phyloP scores from a whole-genome alignment of 2,113 vertebrate genomes.

The Brachyhypopomus gauderio region DNA sequence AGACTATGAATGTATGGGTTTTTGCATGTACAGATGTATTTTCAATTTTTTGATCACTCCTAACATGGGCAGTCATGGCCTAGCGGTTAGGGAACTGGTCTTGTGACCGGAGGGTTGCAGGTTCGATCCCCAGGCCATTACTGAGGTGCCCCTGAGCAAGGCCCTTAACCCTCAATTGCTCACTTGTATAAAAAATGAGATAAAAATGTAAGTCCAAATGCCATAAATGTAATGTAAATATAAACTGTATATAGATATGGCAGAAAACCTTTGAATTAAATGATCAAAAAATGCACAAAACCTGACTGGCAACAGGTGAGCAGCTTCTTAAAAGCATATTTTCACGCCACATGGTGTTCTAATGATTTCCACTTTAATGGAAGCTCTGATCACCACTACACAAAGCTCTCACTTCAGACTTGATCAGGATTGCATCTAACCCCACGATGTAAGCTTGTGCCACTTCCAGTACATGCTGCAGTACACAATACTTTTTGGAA shows the following conservation, averaged over 20 bases:
- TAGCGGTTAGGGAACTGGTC: no score
- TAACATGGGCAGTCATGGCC: no score
- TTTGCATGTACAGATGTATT: no score
- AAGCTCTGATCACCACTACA: neutral
- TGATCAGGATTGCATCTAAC: neutral
- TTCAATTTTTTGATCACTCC: no score
- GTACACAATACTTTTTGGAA: neutral
- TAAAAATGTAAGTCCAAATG: no score
- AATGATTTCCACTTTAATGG: slow-evolving; percentile 4
- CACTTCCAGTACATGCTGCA: neutral
- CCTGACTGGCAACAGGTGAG: neutral
- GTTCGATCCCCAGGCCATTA: no score
- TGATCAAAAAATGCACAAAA: neutral
- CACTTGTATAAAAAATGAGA: no score
- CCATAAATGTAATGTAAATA: no score
- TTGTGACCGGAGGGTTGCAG: no score
- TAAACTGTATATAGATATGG: neutral
- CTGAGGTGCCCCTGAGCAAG: no score
- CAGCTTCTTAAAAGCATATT: neutral
- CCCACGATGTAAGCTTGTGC: neutral
- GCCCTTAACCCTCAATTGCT: no score
- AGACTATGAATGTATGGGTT: no score
- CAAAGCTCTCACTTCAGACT: neutral
- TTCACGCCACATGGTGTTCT: neutral
- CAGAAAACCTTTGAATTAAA: neutral